These are phyloP conservation scores for Nematolebias whitei DNA, from an alignment of 2,113 vertebrate species.

Conservation along the genomic window DNA sequence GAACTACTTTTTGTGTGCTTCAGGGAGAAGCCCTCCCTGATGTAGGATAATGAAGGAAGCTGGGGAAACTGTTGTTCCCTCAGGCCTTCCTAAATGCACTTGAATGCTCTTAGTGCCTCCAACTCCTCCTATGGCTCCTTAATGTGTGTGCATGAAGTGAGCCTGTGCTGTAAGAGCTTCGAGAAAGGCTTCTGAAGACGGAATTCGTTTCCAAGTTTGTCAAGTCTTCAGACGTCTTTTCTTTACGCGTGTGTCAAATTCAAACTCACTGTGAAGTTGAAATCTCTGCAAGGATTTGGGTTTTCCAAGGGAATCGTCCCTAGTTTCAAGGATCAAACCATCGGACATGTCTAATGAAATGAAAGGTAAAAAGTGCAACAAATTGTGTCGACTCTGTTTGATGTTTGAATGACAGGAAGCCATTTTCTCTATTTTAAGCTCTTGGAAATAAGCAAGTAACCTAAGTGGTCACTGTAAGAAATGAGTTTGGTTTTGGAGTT, in stretches of 20 bases:
- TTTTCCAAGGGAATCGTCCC: no score
- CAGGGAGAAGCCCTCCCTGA: conserved; percentile 56
- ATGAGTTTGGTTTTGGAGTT: no score
- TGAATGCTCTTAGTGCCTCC: conserved; percentile 71
- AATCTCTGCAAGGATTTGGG: no score
- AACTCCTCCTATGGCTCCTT: conserved; percentile 54
- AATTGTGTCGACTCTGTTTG: no score
- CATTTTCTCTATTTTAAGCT: no score
- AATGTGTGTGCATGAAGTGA: conserved; percentile 56
- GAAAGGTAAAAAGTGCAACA: no score
- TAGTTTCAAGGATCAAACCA: no score
- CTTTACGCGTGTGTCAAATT: background rate
- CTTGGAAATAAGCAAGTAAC: no score
- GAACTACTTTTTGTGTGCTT: conserved; percentile 40
- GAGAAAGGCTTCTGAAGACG: conserved; percentile 8
- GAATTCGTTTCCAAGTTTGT: conserved; percentile 22
- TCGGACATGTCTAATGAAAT: no score
- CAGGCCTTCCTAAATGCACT: conserved; percentile 75
- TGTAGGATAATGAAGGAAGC: conserved; percentile 75
- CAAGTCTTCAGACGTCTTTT: conserved; percentile 8
- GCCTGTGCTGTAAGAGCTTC: conserved; percentile 43
- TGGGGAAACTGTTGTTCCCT: conserved; percentile 62
- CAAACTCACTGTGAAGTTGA: no score
- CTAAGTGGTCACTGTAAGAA: no score
- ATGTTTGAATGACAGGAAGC: no score